Conservation (phyloP, 2,797 vertebrate genomes). For the Columba guinea region DNA sequence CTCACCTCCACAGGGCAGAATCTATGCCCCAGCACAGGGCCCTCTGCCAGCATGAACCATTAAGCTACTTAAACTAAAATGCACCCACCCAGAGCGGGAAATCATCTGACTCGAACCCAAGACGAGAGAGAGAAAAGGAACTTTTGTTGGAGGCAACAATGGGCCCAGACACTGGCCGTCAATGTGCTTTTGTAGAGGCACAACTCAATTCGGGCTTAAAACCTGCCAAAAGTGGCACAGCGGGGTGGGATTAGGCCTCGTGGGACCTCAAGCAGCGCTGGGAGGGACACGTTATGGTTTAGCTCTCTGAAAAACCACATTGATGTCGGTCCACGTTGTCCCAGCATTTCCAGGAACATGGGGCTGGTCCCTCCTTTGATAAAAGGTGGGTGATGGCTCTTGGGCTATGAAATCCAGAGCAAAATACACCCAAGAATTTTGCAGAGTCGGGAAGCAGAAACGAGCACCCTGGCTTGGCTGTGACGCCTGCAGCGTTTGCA, state of each 20-base stretch:
- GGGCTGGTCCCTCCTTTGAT: neutral
- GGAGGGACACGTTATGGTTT: neutral
- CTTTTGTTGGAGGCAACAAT: neutral
- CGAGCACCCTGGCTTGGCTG: fast-evolving
- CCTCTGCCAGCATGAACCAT: neutral
- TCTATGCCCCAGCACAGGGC: neutral
- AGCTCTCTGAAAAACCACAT: neutral
- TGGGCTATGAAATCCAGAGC: fast-evolving
- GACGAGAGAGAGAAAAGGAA: neutral
- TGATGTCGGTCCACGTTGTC: fast-evolving
- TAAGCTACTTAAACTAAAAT: neutral
- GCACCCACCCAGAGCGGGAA: neutral
- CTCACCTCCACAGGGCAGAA: neutral
- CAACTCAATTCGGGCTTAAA: neutral
- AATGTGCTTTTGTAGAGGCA: neutral
- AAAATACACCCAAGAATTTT: fast-evolving
- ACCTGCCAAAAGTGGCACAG: neutral
- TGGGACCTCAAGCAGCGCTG: neutral
- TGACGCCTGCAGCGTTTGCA: fast-evolving
- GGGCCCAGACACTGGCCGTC: neutral
- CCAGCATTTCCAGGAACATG: fast-evolving
- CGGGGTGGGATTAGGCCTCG: neutral
- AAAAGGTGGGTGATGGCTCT: fast-evolving
- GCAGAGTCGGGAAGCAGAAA: neutral
- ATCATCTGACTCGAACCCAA: neutral